Percentiles rank a stretch among this genome's conserved stretches.
These are phyloP conservation scores for Yoshiicerus persimilis DNA, from an alignment of 1,140 invertebrate species.

Conservation along the genomic window DNA sequence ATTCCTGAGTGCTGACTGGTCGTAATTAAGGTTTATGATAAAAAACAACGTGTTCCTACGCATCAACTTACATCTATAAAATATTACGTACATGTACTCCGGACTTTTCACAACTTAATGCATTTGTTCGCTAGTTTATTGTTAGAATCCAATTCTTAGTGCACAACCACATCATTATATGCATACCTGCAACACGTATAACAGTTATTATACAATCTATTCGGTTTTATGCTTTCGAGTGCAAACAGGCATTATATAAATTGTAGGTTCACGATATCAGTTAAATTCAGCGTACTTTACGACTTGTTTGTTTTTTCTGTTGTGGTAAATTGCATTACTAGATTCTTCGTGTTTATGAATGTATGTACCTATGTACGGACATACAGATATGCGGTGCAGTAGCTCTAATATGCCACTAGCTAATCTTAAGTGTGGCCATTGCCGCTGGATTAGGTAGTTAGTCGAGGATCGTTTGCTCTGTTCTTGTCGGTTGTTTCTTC, in stretches of 20 bases:
- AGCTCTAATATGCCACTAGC: neutral
- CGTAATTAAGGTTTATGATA: neutral
- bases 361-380: neutral
- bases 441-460: neutral
- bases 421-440: conserved; percentile 10
- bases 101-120: too few relatives aligned
- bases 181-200: too few relatives aligned
- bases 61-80: neutral
- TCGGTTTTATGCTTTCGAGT: neutral
- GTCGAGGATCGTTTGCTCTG: conserved; percentile 2
- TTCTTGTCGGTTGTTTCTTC: neutral
- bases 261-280: neutral
- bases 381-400: neutral
- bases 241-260: neutral
- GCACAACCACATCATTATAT: too few relatives aligned
- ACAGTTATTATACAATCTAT: neutral
- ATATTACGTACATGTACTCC: neutral
- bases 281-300: neutral
- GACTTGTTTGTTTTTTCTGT: conserved; percentile 3
- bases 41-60: neutral
- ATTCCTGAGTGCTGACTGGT: neutral
- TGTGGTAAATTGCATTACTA: neutral
- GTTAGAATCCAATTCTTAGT: too few relatives aligned
- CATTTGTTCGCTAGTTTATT: too few relatives aligned
- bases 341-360: neutral